A percentile compares a stretch with the other conserved stretches of the same genome.
These are phyloP conservation scores for Synergus itoensis DNA, from an alignment of 2,888 invertebrate genomes.

Conservation along the genomic window DNA sequence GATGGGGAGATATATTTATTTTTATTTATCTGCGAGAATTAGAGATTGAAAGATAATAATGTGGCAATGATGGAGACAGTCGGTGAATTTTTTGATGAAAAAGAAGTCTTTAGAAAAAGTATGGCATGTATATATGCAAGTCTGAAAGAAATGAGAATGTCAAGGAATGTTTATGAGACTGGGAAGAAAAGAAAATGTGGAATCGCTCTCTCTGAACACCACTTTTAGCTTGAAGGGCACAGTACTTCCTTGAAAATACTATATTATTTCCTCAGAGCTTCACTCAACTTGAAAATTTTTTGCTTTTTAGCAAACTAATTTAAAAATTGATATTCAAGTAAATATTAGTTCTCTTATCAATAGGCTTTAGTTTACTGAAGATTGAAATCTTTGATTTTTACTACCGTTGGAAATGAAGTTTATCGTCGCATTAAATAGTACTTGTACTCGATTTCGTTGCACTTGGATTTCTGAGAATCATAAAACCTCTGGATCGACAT, in stretches of 20 bases:
- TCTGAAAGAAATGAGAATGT: slow-evolving; percentile 7
- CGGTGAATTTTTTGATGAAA: not conserved
- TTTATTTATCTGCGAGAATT: not conserved
- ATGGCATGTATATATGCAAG: not conserved
- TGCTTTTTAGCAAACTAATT: no score
- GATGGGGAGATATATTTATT: not conserved
- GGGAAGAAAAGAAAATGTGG: not conserved
- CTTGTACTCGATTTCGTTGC: not conserved
- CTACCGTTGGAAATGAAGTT: not conserved
- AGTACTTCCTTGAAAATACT: slow-evolving; percentile 1
- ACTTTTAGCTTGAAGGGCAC: not conserved
- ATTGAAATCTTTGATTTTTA: not conserved
- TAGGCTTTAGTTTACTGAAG: not conserved
- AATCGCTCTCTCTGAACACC: not conserved
- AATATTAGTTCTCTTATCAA: no score
- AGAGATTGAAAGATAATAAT: not conserved
- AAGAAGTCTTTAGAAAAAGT: not conserved
- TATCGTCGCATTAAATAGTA: not conserved
- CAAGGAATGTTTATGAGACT: not conserved
- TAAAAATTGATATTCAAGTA: no score
- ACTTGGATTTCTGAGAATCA: not conserved
- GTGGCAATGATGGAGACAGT: not conserved
- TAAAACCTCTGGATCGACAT: not conserved
- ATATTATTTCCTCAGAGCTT: not conserved
- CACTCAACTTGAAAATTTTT: not conserved